A percentile compares a stretch with the other conserved stretches of the same genome.
Conservation (phyloP, 2,888 invertebrate species). For the Epinotia bilunana region DNA sequence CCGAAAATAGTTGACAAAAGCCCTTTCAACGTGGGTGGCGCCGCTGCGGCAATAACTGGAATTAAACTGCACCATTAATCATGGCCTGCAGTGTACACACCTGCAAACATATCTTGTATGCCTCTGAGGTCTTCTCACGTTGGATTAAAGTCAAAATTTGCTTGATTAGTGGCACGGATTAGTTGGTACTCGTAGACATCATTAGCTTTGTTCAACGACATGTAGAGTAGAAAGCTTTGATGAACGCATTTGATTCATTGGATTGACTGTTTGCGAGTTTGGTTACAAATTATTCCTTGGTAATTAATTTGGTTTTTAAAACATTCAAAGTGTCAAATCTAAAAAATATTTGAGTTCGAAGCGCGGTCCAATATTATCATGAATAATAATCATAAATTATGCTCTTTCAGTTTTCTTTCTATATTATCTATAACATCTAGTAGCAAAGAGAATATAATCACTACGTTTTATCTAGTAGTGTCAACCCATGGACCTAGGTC, state of each 20-base stretch:
- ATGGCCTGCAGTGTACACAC: constrained; percentile 55
- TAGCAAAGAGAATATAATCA: background rate
- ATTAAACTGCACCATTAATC: constrained; percentile 71
- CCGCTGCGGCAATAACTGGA: constrained; percentile 66
- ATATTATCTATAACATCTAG: background rate
- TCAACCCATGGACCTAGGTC: too few species aligned
- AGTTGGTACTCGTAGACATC: constrained; percentile 54
- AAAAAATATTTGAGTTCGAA: too few species aligned
- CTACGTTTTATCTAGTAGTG: background rate
- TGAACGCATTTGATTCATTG: constrained; percentile 30
- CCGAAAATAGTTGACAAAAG: constrained; percentile 48
- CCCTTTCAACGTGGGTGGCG: constrained; percentile 58
- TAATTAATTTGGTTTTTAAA: background rate
- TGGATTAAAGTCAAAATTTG: constrained; percentile 10
- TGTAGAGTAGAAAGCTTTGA: constrained; percentile 27
- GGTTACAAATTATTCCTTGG: background rate
- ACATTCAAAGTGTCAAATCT: background rate
- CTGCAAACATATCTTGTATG: constrained; percentile 29
- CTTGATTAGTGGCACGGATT: background rate
- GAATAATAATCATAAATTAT: too few species aligned
- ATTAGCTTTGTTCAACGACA: constrained; percentile 58
- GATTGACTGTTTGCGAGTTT: constrained; percentile 22
- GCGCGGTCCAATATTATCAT: background rate
- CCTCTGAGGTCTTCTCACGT: background rate
- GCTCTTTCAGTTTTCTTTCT: background rate